Evolutionary conservation across 2,888 invertebrate genomes (phyloP), one percentile per base, ranked within the genome.

Genomic region (Brachylomia viminalis): DNA sequence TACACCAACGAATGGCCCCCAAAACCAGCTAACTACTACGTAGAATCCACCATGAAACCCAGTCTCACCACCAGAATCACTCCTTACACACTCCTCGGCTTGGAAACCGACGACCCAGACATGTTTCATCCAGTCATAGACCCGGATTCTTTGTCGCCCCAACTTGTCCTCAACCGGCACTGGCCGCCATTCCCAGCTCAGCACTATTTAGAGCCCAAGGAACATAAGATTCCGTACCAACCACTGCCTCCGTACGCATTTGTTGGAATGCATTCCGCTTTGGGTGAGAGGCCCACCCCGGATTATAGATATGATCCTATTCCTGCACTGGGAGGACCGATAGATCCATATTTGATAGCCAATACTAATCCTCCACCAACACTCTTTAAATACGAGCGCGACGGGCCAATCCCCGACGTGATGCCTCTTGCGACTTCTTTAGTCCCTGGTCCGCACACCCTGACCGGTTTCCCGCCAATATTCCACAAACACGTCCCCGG

Each of bases 161-260:
- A 95, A 78, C 86, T 94, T 54, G 90, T 92, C 80, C 89, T 96
- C n/a, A 93, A 96, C 77, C 91, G 93, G 75, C 94, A 95, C 79
- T 96, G 96, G 96, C 95, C 95, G 17, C 95, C 96, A 8, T 96
- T 96, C 75, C 96, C 96, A 13, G 96, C 95, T 72, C 96, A 96
- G 75, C 95, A 96, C 86, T 95, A 96, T 78, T 91, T 95, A 17
- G 96, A 96, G 83, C 95, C 95, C 6, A 89, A 89, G 11, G 93
- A 95, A 58, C 93, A 93, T 86, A 92, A 93, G 76, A 90, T 93
- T 74, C 93, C 92, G 2, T 91, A 94, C 75, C 94, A 95, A 81
- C 95, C 96, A 49, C 83, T 96, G 56, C 95, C 95, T 3, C 94
- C 94, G 27, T 94, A 96, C 80, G 94, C 96, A 54, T 95, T 95